These are phyloP conservation scores for Caradrina kadenii DNA, from an alignment of 2,888 invertebrate species.

Conservation along the genomic window DNA sequence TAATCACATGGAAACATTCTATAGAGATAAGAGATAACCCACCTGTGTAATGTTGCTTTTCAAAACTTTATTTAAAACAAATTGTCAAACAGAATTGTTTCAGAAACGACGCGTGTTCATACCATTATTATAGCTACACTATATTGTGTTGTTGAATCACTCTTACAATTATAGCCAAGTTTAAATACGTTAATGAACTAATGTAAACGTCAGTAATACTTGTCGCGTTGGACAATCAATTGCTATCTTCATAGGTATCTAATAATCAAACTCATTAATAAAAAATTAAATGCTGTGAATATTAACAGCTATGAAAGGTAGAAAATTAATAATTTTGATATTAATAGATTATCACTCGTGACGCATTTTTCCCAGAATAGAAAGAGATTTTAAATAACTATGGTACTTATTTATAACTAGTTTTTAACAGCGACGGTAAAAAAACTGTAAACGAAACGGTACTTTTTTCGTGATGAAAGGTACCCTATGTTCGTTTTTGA, in stretches of 20 bases:
- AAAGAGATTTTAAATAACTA: not conserved
- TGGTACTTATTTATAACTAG: not conserved
- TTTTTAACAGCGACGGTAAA: too few species aligned
- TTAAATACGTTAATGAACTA: conserved; percentile 42
- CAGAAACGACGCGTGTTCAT: conserved; percentile 15
- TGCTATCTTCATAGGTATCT: not conserved
- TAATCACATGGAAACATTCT: too few species aligned
- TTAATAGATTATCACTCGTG: too few species aligned
- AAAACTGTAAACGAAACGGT: too few species aligned
- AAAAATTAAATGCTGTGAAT: conserved; percentile 11
- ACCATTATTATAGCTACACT: conserved; percentile 1
- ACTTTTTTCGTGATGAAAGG: too few species aligned
- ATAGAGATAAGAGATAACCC: too few species aligned
- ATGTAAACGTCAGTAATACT: conserved; percentile 8
- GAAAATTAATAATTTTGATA: not conserved
- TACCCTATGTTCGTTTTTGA: too few species aligned
- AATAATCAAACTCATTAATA: conserved; percentile 10
- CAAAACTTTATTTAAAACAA: conserved; percentile 8
- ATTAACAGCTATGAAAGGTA: not conserved
- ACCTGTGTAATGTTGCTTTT: not conserved
- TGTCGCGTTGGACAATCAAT: not conserved
- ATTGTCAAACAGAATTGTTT: conserved; percentile 3
- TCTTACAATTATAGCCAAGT: conserved; percentile 39
- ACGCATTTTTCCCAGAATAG: not conserved
- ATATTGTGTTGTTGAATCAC: conserved; percentile 34